Base-by-base conservation (phyloP, 2,888 invertebrate species). In the Criorhina ranunculi region DNA sequence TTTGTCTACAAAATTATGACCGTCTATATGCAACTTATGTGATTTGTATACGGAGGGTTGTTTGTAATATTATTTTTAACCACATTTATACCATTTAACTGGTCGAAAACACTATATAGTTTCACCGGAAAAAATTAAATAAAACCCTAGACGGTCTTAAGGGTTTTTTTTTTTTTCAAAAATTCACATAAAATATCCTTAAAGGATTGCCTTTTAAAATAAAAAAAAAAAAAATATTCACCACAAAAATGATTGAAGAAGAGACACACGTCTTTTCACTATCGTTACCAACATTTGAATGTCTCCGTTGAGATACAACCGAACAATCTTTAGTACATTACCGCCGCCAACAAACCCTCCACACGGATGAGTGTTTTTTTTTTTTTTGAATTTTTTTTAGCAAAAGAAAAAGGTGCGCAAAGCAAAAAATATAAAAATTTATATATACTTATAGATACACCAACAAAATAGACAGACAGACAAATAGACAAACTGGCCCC, bases 241-340 rank as follows among this genome's bases (percentile, higher is more conserved):
- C 67, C 67, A 67, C 24, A 67, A 67, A 42, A 89, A 87, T 88
- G 86, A 24, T 87, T 87, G 87, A 88, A 87, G 88, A 87, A 88
- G 88, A 88, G 89, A 88, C 86, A 88, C 86, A 90, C 91, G 91
- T 91, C 91, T 91, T 91, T 89, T 89, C 91, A 89, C 91, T 90
- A 90, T 90, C 91, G 91, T 90, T 91, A 91, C 90, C 91, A 91
- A 91, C 90, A 91, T 91, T 91, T 90, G 91, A 91, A 91, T 91
- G 91, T 89, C 90, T 90, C 90, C 89, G 90, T 89, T 90, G 89
- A 89, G 90, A 90, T 90, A 89, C 88, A 88, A 89, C 90, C 90
- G 90, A 89, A 89, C 90, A 90, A 91, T 90, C 91, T 91, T 91
- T 91, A 91, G 90, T 89, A 89, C 85, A 88, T 87, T 85, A 59